Percentiles rank a stretch among this genome's conserved stretches.
phyloP scores from a whole-genome alignment of 2,888 invertebrate species.

The Encarsia formosa region DNA sequence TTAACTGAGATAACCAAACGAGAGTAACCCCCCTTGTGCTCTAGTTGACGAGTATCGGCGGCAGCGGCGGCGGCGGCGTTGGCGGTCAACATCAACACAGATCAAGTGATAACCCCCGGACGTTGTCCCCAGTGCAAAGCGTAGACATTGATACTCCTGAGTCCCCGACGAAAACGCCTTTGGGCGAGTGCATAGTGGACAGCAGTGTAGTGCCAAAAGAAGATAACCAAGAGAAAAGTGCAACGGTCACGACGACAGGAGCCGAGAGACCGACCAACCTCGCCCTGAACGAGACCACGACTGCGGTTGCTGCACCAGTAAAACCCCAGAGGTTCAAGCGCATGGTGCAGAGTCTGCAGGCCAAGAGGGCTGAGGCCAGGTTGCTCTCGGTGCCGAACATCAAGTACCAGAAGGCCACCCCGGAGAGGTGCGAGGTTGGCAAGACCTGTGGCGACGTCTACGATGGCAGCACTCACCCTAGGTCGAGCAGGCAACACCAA shows the following conservation, averaged over 20 bases:
- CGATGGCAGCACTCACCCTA: not conserved
- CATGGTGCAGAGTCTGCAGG: slow-evolving; percentile 35
- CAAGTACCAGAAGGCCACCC: slow-evolving; percentile 55
- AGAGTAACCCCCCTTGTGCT: slow-evolving; percentile 21
- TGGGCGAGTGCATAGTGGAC: not conserved
- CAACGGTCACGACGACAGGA: not conserved
- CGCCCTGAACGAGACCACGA: slow-evolving; percentile 31
- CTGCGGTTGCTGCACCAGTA: slow-evolving; percentile 23
- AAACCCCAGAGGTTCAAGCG: slow-evolving; percentile 37
- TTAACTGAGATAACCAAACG: no score
- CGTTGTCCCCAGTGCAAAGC: slow-evolving; percentile 42
- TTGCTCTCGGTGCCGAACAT: slow-evolving; percentile 75
- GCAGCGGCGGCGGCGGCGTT: slow-evolving; percentile 4
- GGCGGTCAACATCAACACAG: slow-evolving; percentile 22
- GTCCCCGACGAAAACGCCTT: slow-evolving; percentile 36
- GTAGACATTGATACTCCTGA: slow-evolving; percentile 47
- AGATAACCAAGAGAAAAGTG: not conserved
- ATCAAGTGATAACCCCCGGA: slow-evolving; percentile 29
- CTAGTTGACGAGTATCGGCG: slow-evolving; percentile 3
- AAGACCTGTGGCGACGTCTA: not conserved
- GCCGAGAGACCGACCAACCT: slow-evolving; percentile 33
- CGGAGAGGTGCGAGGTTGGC: slow-evolving; percentile 39
- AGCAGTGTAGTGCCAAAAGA: not conserved
- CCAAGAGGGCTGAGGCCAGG: slow-evolving; percentile 60
- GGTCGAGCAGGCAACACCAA: not conserved